A percentile compares a stretch with the other conserved stretches of the same genome.
These are phyloP conservation scores for Dysdera silvatica DNA, from an alignment of 1,140 invertebrate genomes.

Conservation along the genomic window DNA sequence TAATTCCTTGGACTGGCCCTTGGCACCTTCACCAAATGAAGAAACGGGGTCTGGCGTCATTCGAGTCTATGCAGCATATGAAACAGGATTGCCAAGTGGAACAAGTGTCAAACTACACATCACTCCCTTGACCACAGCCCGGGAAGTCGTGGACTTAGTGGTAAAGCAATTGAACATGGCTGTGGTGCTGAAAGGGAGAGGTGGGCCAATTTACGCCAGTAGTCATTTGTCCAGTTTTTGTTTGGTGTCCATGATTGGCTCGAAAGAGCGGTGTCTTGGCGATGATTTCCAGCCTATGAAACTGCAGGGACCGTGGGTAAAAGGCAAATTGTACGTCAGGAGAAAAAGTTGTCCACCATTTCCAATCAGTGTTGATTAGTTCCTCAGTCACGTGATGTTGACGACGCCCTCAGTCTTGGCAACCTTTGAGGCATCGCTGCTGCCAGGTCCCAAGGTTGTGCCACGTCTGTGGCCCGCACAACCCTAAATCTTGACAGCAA, in stretches of 20 bases:
- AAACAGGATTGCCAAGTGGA: constrained; percentile 80
- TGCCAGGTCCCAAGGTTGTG: too few relatives aligned
- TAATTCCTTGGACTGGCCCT: too few relatives aligned
- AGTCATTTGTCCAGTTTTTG: constrained; percentile 67
- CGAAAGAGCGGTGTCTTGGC: constrained; percentile 76
- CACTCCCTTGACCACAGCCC: constrained; percentile 75
- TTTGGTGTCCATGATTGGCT: constrained; percentile 86
- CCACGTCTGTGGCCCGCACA: too few relatives aligned
- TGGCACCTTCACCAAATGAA: too few relatives aligned
- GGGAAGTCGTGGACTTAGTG: constrained; percentile 87
- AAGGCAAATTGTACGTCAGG: constrained; percentile 80
- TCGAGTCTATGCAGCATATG: constrained; percentile 86
- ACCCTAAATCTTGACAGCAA: too few relatives aligned
- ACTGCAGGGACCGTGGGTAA: constrained; percentile 90
- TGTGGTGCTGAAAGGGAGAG: constrained; percentile 71
- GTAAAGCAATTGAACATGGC: constrained; percentile 91
- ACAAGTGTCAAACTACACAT: constrained; percentile 89
- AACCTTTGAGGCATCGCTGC: too few relatives aligned
- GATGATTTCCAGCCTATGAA: constrained; percentile 88
- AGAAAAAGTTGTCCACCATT: too few relatives aligned
- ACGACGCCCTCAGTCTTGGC: too few relatives aligned
- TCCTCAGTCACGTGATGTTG: too few relatives aligned
- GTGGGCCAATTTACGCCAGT: constrained; percentile 69
- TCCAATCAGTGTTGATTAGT: too few relatives aligned
- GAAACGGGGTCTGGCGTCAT: constrained; percentile 43